A percentile compares a stretch with the other conserved stretches of the same genome.
phyloP scores from a whole-genome alignment of 1,140 invertebrate species.

The Drosophila sucinea region DNA sequence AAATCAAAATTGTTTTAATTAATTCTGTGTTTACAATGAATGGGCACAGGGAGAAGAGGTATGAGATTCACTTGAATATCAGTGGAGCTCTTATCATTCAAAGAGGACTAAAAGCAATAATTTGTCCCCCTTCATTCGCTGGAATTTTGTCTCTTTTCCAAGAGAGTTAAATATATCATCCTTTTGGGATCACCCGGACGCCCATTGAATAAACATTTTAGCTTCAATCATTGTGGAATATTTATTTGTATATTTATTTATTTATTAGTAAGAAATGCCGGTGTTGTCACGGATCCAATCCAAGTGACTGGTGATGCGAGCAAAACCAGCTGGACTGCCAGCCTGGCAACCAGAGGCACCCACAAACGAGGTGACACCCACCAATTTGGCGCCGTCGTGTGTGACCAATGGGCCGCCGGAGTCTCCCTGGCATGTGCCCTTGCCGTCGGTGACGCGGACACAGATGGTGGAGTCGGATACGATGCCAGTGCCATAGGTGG shows the following conservation, averaged over 20 bases:
- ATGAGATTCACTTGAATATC: no score
- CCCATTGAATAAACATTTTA: background rate
- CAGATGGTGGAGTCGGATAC: conserved; percentile 44
- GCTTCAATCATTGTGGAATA: background rate
- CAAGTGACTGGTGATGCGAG: conserved; percentile 84
- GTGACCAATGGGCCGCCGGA: conserved; percentile 84
- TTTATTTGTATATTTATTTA: background rate
- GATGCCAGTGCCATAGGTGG: conserved; percentile 16
- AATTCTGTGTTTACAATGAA: background rate
- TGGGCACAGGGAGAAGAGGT: background rate
- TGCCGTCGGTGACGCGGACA: conserved; percentile 35
- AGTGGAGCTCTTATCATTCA: no score
- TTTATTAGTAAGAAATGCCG: conserved; percentile 38
- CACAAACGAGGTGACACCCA: conserved; percentile 83
- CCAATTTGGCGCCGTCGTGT: conserved; percentile 73
- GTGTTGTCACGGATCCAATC: conserved; percentile 83
- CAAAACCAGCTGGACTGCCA: conserved; percentile 83
- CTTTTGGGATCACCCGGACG: background rate
- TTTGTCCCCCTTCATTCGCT: no score
- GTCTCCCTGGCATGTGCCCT: conserved; percentile 83
- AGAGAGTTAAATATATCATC: no score
- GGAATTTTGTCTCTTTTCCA: no score
- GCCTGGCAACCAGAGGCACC: conserved; percentile 32
- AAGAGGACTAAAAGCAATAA: no score
- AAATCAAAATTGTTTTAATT: background rate